Evolutionary conservation across 2,888 invertebrate species (phyloP).

Genomic region (Flexamia atlantica): DNA sequence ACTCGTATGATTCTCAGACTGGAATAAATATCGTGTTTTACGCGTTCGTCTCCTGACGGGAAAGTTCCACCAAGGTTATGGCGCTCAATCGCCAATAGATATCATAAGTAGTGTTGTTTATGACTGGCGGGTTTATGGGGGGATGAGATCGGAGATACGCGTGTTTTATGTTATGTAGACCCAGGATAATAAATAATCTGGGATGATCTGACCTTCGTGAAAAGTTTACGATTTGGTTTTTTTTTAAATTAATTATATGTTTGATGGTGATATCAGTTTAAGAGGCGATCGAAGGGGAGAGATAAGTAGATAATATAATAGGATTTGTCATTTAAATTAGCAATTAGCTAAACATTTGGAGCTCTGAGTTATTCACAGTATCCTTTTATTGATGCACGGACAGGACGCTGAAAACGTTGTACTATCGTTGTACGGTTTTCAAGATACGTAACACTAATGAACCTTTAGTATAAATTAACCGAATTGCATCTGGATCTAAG

Average conservation of each 20-base stretch:
- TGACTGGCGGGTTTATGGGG: neutral
- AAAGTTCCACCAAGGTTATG: neutral
- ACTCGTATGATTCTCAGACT: constrained; percentile 10
- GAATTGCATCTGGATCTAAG: no score
- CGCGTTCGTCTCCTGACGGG: constrained; percentile 4
- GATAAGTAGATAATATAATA: no score
- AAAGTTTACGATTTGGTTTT: neutral
- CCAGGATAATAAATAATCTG: neutral
- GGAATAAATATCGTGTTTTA: constrained; percentile 47
- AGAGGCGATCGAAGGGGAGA: no score
- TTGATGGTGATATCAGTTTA: no score
- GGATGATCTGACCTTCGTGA: neutral
- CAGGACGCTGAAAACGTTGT: no score
- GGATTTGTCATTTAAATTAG: no score
- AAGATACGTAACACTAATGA: no score
- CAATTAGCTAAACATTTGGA: no score
- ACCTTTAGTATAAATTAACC: no score
- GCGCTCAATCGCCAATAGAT: constrained; percentile 28
- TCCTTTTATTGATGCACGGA: no score
- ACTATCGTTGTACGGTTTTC: no score
- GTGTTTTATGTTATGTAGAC: neutral
- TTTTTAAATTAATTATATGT: neutral
- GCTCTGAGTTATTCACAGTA: no score
- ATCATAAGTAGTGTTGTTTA: constrained; percentile 44
- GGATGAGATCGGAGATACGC: constrained; percentile 18